A percentile compares a stretch with the other conserved stretches of the same genome.
Conservation (phyloP, 2,888 invertebrate species). For the Xestia rhomboidea region DNA sequence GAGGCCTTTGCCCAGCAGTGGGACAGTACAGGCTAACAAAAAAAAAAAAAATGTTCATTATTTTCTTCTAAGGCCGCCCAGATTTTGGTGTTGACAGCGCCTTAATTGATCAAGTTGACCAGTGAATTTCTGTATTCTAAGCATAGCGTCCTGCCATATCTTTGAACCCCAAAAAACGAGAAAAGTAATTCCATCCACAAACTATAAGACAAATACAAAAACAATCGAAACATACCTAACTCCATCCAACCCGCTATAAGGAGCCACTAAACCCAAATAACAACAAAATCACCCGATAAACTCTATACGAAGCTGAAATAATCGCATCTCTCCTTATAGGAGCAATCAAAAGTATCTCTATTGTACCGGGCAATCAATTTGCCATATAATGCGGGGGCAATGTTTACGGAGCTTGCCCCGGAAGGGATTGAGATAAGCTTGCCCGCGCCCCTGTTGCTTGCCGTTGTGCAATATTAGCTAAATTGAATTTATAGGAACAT, state of each 20-base stretch:
- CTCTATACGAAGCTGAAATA: conserved; percentile 44
- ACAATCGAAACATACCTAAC: neutral
- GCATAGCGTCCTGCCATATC: neutral
- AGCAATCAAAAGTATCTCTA: conserved; percentile 58
- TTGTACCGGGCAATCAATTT: conserved; percentile 64
- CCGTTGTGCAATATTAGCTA: conserved; percentile 17
- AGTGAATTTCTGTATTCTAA: neutral
- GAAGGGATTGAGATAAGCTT: conserved; percentile 57
- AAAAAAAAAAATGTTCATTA: no score
- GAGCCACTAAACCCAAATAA: conserved; percentile 17
- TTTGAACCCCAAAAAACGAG: neutral
- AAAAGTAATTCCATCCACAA: neutral
- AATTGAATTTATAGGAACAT: conserved; percentile 41
- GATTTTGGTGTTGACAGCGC: no score
- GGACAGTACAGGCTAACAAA: no score
- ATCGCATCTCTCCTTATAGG: conserved; percentile 36
- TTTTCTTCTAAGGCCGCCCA: no score
- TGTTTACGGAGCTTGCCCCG: conserved; percentile 58
- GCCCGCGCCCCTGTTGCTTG: conserved; percentile 39
- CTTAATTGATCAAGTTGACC: no score
- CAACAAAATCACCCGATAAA: conserved; percentile 31
- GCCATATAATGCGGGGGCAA: conserved; percentile 45
- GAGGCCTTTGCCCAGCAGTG: no score
- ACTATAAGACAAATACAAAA: neutral
- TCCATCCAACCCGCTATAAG: neutral